A percentile compares a stretch with the other conserved stretches of the same genome.
Conservation (phyloP, 2,113 vertebrate genomes). For the Macrotis lagotis region DNA sequence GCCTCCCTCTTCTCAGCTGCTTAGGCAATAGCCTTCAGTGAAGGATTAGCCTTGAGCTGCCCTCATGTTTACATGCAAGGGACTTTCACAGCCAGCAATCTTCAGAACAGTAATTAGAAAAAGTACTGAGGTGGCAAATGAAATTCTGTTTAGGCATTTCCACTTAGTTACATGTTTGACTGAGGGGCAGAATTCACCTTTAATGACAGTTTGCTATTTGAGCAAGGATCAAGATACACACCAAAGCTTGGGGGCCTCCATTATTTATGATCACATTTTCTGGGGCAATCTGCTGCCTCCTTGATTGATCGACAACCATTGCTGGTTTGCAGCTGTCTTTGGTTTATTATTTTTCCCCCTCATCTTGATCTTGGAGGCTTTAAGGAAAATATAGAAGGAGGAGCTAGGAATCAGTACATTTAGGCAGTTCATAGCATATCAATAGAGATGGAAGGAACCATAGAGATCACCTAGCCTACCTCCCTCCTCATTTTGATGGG, state of each 20-base stretch:
- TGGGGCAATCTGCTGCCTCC: conserved; percentile 10
- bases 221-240: neutral
- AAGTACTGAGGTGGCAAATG: rapidly evolving
- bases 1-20: neutral
- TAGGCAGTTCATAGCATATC: neutral
- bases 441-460: neutral
- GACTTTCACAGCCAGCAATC: neutral
- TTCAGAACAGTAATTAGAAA: neutral
- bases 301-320: conserved; percentile 22
- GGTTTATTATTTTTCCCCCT: conserved; percentile 30
- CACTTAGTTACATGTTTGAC: neutral
- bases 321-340: conserved; percentile 18
- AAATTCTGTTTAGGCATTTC: neutral
- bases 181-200: neutral
- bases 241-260: neutral
- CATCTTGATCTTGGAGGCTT: conserved; percentile 5
- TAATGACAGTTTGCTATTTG: neutral
- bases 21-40: neutral
- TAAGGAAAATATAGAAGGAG: neutral
- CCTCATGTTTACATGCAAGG: neutral
- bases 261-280: neutral
- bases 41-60: neutral
- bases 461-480: neutral
- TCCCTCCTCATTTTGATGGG: neutral
- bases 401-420: neutral